Evolutionary conservation across 2,797 vertebrate genomes (phyloP).

Genomic region (Urophycis tenuis): DNA sequence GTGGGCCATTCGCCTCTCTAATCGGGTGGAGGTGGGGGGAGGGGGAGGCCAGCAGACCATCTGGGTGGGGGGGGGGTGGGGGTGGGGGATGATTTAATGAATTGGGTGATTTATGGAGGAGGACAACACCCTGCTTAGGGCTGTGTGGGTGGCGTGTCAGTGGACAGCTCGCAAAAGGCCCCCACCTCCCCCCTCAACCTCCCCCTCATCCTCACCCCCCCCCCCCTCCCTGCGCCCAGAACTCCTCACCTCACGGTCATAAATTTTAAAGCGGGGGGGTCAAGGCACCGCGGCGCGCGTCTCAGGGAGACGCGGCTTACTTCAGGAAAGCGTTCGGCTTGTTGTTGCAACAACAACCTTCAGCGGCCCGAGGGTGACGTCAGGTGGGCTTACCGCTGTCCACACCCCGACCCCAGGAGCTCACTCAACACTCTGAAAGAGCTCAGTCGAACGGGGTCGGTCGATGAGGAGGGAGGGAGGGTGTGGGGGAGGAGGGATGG

Average conservation of each 20-base stretch:
- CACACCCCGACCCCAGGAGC: too few species aligned
- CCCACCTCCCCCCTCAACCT: too few species aligned
- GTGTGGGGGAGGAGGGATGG: neutral
- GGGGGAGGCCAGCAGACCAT: slow-evolving; percentile 60
- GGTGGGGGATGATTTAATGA: slow-evolving; percentile 61
- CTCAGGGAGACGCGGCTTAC: slow-evolving; percentile 7
- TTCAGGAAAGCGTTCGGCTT: slow-evolving; percentile 15
- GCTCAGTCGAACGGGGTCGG: slow-evolving; percentile 4
- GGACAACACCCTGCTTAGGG: slow-evolving; percentile 48
- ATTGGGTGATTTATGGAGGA: slow-evolving; percentile 58
- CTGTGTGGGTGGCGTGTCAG: slow-evolving; percentile 58
- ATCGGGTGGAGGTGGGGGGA: slow-evolving; percentile 58
- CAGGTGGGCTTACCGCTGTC: slow-evolving; percentile 18
- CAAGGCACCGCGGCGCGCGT: neutral
- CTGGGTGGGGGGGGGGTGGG: slow-evolving; percentile 40
- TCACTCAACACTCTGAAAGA: slow-evolving; percentile 7
- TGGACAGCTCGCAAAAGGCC: slow-evolving; percentile 57
- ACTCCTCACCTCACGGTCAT: slow-evolving; percentile 36
- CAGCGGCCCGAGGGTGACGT: slow-evolving; percentile 12
- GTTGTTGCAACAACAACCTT: neutral
- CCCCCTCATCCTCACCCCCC: slow-evolving; percentile 30
- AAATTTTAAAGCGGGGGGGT: slow-evolving; percentile 41
- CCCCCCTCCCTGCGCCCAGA: neutral
- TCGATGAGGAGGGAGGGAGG: too few species aligned
- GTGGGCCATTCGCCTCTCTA: slow-evolving; percentile 55